Evolutionary conservation across 2,888 invertebrate species (phyloP).

Genomic region (Lumbricus terrestris): DNA sequence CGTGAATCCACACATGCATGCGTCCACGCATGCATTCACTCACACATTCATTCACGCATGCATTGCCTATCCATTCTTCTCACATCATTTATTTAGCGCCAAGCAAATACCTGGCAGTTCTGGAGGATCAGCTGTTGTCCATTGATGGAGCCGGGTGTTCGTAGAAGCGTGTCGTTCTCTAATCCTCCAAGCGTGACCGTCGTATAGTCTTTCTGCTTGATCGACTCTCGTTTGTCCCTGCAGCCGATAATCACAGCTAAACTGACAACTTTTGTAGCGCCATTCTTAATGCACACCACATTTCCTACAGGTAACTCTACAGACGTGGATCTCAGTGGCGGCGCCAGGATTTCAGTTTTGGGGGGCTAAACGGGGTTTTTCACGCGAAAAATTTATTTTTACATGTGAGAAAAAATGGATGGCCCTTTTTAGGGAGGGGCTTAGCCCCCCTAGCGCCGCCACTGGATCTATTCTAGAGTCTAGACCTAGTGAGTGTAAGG

Average conservation of each 20-base stretch:
- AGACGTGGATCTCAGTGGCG: not conserved
- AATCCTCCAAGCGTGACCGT: conserved; percentile 60
- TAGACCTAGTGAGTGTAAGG: too few species aligned
- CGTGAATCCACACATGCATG: too few species aligned
- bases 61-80: not conserved
- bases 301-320: not conserved
- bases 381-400: too few species aligned
- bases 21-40: not conserved
- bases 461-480: too few species aligned
- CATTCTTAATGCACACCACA: not conserved
- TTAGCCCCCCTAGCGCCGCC: too few species aligned
- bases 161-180: conserved; percentile 58
- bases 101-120: conserved; percentile 61
- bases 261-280: not conserved
- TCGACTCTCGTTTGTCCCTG: conserved; percentile 38
- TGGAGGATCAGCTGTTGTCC: conserved; percentile 66
- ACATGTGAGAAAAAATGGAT: too few species aligned
- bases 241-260: not conserved
- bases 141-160: conserved; percentile 62
- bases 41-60: too few species aligned
- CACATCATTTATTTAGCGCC: not conserved
- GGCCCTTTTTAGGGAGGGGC: too few species aligned
- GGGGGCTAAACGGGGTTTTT: too few species aligned
- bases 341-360: too few species aligned
- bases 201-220: conserved; percentile 54